Conservation (phyloP, 2,888 invertebrate species). For the Prosopocoilus inquinatus region DNA sequence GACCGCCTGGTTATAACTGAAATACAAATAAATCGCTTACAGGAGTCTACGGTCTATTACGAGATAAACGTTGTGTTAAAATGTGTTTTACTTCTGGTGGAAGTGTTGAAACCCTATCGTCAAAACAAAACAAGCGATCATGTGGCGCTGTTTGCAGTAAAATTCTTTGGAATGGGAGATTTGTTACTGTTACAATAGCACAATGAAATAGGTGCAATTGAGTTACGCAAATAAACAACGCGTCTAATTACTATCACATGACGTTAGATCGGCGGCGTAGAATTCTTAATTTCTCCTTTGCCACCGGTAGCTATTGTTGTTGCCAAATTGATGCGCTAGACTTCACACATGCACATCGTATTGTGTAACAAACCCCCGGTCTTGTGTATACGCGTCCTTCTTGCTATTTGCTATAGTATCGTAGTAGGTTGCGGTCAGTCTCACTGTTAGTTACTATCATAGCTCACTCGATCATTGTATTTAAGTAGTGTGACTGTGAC, state of each 20-base stretch:
- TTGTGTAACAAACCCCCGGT: conserved; percentile 9
- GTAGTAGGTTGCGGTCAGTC: conserved; percentile 1
- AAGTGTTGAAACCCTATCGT: too few species aligned
- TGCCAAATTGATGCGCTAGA: conserved; percentile 24
- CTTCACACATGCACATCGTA: conserved; percentile 12
- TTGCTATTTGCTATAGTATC: conserved; percentile 3
- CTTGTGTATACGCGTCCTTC: not conserved
- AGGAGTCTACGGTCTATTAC: too few species aligned
- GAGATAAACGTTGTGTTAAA: too few species aligned
- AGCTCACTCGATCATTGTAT: not conserved
- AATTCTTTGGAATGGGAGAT: not conserved
- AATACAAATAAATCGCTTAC: too few species aligned
- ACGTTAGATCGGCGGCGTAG: not conserved
- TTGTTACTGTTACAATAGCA: not conserved
- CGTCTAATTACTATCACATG: not conserved
- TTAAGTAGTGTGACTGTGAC: too few species aligned
- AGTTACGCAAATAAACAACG: too few species aligned
- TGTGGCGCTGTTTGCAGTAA: too few species aligned
- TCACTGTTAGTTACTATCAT: not conserved
- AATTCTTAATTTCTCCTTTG: not conserved
- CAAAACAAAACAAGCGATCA: too few species aligned
- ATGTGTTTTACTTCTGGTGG: not conserved
- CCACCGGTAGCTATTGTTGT: conserved; percentile 1
- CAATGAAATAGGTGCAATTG: too few species aligned
- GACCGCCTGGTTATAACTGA: too few species aligned